Evolutionary conservation across 2,797 vertebrate genomes (phyloP).

Genomic region (Paramormyrops hopkinsi): DNA sequence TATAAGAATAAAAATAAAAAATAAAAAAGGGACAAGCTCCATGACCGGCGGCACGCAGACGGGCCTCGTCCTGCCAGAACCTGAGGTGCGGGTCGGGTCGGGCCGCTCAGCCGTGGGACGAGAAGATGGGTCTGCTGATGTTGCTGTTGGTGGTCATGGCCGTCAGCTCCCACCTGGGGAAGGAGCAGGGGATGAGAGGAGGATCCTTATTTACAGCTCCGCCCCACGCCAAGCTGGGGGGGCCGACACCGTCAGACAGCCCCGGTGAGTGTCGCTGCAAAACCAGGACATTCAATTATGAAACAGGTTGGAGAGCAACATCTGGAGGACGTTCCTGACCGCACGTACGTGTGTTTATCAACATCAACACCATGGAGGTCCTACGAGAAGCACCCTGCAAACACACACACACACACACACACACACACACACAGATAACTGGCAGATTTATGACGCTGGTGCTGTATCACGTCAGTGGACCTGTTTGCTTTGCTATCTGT

Average conservation of each 20-base stretch:
- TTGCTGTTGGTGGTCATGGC: constrained; percentile 99
- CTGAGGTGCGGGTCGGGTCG: constrained; percentile 17
- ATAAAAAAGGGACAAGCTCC: not conserved
- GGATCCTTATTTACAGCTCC: not conserved
- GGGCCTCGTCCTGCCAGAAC: constrained; percentile 34
- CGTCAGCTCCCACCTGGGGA: constrained; percentile 87
- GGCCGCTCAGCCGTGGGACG: constrained; percentile 79
- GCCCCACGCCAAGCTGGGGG: not conserved
- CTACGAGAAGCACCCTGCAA: not conserved
- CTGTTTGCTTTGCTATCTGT: not conserved
- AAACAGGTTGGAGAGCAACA: constrained; percentile 5
- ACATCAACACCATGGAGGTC: not conserved
- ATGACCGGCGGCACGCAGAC: constrained; percentile 33
- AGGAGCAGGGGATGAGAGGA: not conserved
- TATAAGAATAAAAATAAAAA: not conserved
- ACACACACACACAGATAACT: not conserved
- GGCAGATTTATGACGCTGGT: not conserved
- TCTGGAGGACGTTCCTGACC: not conserved
- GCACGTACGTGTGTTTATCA: not conserved
- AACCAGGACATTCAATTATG: not conserved
- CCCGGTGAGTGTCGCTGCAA: not conserved
- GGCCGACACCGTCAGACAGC: not conserved
- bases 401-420: not conserved
- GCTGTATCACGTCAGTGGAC: not conserved
- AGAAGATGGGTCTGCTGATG: constrained; percentile 95